phyloP scores from a whole-genome alignment of 2,888 invertebrate genomes.

The Micoletzkya japonica region DNA sequence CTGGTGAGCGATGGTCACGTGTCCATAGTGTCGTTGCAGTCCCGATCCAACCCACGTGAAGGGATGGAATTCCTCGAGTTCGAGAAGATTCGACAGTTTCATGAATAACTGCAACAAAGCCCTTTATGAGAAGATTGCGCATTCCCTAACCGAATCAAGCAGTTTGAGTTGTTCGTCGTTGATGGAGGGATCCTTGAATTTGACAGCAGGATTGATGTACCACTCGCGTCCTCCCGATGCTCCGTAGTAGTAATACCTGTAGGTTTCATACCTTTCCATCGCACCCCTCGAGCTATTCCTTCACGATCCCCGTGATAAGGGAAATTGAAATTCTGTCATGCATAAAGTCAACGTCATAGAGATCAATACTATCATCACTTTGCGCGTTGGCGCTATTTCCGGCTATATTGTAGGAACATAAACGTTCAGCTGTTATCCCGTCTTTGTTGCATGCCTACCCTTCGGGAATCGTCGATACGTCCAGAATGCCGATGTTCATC shows the following conservation, averaged over 20 bases:
- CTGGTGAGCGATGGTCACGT: conserved; percentile 59
- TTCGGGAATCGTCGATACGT: conserved; percentile 55
- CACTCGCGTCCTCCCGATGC: conserved; percentile 64
- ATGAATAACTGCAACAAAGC: conserved; percentile 43
- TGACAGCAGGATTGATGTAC: conserved; percentile 60
- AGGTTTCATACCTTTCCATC: too few species aligned
- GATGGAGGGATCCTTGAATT: conserved; percentile 62
- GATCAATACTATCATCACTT: too few species aligned
- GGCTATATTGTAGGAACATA: too few species aligned
- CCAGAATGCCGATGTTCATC: conserved; percentile 59
- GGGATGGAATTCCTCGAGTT: conserved; percentile 51
- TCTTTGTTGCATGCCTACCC: too few species aligned
- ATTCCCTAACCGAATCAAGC: conserved; percentile 40
- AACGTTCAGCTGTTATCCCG: too few species aligned
- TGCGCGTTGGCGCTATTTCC: too few species aligned
- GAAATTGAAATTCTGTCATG: too few species aligned
- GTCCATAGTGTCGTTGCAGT: conserved; percentile 63
- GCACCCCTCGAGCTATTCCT: too few species aligned
- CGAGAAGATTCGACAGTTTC: conserved; percentile 51
- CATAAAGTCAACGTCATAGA: too few species aligned
- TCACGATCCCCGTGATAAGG: too few species aligned
- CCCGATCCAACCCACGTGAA: conserved; percentile 63
- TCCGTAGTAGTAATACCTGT: conserved; percentile 62
- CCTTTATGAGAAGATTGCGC: background rate
- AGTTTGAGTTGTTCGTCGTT: conserved; percentile 49